Evolutionary conservation across 2,888 invertebrate species (phyloP).

Genomic region (Cyaniris semiargus): DNA sequence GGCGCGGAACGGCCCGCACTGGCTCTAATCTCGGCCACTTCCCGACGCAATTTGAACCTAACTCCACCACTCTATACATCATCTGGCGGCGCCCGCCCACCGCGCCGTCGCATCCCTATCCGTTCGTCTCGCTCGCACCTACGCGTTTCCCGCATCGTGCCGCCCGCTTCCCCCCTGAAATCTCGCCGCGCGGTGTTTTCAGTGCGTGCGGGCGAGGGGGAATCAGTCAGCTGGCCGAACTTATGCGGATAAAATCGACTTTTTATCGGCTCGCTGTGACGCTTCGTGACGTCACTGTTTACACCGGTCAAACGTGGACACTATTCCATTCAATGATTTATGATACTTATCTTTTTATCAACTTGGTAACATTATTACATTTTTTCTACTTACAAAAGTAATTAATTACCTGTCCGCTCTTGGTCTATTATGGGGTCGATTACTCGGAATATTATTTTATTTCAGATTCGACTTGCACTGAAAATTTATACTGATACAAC

Average conservation of each 20-base stretch:
- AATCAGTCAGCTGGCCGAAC: constrained; percentile 79
- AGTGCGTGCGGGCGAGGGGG: constrained; percentile 63
- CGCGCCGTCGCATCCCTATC: constrained; percentile 62
- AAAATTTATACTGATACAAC: neutral
- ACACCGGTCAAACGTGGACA: constrained; percentile 57
- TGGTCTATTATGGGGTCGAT: neutral
- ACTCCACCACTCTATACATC: constrained; percentile 88
- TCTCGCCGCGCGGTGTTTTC: constrained; percentile 71
- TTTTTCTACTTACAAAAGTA: neutral
- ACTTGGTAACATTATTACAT: neutral
- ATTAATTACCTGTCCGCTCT: neutral
- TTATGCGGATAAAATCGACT: constrained; percentile 80
- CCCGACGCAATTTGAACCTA: constrained; percentile 88
- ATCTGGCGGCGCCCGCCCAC: constrained; percentile 80
- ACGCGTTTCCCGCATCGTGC: constrained; percentile 40
- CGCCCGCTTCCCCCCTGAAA: constrained; percentile 63
- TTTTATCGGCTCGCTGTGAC: constrained; percentile 77
- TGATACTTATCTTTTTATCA: constrained; percentile 24
- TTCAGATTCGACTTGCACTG: neutral
- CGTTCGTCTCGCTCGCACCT: constrained; percentile 53
- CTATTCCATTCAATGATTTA: constrained; percentile 34
- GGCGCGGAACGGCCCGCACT: constrained; percentile 83
- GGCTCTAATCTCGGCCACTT: constrained; percentile 87
- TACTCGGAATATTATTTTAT: neutral
- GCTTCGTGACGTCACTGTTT: constrained; percentile 80